Percentiles rank a stretch among this genome's conserved stretches.
Conservation (phyloP, 2,888 invertebrate species). For the Drosophila subquinaria region DNA sequence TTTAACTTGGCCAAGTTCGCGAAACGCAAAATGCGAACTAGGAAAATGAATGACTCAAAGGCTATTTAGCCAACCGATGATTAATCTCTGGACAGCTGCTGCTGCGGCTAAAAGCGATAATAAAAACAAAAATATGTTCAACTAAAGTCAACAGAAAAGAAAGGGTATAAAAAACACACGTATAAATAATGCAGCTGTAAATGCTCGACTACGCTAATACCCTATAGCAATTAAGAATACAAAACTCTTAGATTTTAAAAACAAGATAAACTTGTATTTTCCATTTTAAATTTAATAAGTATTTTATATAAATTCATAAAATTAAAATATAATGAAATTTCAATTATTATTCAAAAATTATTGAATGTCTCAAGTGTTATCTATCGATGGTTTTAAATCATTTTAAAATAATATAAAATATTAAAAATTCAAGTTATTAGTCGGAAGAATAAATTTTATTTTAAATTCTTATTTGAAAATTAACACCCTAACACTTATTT, state of each 20-base stretch:
- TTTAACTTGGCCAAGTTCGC: slow-evolving; percentile 44
- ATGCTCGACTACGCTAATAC: slow-evolving; percentile 23
- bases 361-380: too few species aligned
- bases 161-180: slow-evolving; percentile 1
- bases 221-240: neutral
- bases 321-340: neutral
- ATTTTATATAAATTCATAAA: neutral
- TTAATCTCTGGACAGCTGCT: slow-evolving; percentile 60
- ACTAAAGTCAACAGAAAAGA: slow-evolving; percentile 3
- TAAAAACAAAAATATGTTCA: slow-evolving; percentile 2
- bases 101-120: slow-evolving; percentile 8
- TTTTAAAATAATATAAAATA: too few species aligned
- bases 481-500: too few species aligned
- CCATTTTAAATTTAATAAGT: neutral
- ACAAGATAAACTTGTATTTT: neutral
- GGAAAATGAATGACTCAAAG: slow-evolving; percentile 57
- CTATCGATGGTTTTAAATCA: too few species aligned
- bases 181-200: neutral
- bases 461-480: too few species aligned
- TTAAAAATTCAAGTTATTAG: too few species aligned
- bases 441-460: too few species aligned
- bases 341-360: too few species aligned
- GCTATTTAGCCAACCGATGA: slow-evolving; percentile 60
- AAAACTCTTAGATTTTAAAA: neutral
- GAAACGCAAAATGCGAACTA: slow-evolving; percentile 24